Evolutionary conservation across 2,888 invertebrate species (phyloP).

Genomic region (Odontomyia ornata): DNA sequence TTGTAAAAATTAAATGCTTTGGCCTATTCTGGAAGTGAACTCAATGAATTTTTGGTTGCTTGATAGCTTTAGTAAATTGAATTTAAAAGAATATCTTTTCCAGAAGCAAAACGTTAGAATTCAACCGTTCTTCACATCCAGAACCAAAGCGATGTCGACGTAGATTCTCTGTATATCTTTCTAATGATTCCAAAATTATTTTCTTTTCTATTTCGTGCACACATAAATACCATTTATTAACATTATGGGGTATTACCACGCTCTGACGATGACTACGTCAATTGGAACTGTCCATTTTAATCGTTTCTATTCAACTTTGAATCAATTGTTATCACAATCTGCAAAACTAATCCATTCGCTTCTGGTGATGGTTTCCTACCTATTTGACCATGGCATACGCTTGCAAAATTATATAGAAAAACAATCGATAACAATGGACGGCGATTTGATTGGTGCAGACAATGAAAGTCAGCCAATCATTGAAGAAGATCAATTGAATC

Average conservation of each 20-base stretch:
- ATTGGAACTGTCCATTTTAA: neutral
- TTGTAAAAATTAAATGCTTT: slow-evolving; percentile 10
- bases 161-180: neutral
- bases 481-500: slow-evolving; percentile 54
- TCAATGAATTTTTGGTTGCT: neutral
- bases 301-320: neutral
- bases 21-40: slow-evolving; percentile 41
- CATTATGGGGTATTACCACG: neutral
- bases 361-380: slow-evolving; percentile 31
- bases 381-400: neutral
- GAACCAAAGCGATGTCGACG: slow-evolving; percentile 12
- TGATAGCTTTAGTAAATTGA: neutral
- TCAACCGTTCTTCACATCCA: slow-evolving; percentile 39
- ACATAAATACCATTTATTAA: slow-evolving; percentile 30
- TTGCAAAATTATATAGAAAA: slow-evolving; percentile 19
- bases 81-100: neutral
- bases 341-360: slow-evolving; percentile 18
- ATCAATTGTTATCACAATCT: slow-evolving; percentile 17
- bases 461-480: slow-evolving; percentile 62
- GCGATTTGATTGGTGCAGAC: slow-evolving; percentile 57
- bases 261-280: neutral
- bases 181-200: slow-evolving; percentile 34
- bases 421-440: slow-evolving; percentile 51
- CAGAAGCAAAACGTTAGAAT: slow-evolving; percentile 9
- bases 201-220: slow-evolving; percentile 41